A percentile compares a stretch with the other conserved stretches of the same genome.
Evolutionary conservation across 2,797 vertebrate genomes (phyloP).

Genomic region (Cuculus canorus): DNA sequence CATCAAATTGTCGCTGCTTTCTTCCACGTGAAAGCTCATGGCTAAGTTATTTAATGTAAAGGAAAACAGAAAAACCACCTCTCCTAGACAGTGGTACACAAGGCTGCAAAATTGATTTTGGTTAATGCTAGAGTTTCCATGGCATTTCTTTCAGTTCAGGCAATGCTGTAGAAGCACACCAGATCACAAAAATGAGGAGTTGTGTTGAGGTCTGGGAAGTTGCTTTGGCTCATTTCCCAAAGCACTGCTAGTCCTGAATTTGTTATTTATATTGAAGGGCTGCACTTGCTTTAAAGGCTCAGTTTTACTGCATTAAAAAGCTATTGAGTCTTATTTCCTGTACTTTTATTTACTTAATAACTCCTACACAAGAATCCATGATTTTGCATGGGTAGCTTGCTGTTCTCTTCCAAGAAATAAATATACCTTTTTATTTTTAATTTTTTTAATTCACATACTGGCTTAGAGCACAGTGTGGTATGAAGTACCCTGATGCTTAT

Average conservation of each 20-base stretch:
- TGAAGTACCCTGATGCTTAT: neutral
- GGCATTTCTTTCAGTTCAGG: neutral
- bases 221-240: neutral
- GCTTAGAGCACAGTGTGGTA: neutral
- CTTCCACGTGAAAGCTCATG: neutral
- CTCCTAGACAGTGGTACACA: neutral
- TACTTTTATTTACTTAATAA: neutral
- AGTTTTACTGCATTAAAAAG: conserved; percentile 3
- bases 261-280: neutral
- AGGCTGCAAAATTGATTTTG: neutral
- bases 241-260: neutral
- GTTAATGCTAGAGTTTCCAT: neutral
- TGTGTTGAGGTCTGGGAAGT: neutral
- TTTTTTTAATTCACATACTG: neutral
- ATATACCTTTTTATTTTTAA: neutral
- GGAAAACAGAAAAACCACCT: neutral
- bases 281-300: neutral
- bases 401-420: neutral
- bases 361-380: neutral
- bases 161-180: neutral
- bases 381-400: neutral
- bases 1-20: neutral
- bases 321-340: conserved; percentile 6
- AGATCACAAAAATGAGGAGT: conserved; percentile 9
- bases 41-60: neutral